These are phyloP conservation scores for Sebastolobus altivelis DNA, from an alignment of 2,797 vertebrate species.

Conservation along the genomic window DNA sequence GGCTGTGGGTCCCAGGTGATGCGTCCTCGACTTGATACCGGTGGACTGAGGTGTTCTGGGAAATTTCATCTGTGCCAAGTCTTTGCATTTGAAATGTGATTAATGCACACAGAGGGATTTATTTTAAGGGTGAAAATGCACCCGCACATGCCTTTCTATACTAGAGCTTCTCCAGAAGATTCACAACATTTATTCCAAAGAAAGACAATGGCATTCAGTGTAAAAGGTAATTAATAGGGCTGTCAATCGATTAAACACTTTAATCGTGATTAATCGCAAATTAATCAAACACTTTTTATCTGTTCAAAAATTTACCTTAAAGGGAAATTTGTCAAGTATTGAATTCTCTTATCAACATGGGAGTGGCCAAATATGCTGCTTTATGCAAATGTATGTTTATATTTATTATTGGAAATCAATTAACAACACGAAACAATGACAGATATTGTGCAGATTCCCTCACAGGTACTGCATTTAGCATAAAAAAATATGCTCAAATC, in stretches of 20 bases:
- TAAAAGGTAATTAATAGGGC: background rate
- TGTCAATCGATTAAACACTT: too few species aligned
- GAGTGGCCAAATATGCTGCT: rapidly evolving
- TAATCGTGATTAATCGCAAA: too few species aligned
- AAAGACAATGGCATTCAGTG: conserved; percentile 4
- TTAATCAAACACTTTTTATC: too few species aligned
- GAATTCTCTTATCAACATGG: too few species aligned
- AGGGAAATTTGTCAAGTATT: too few species aligned
- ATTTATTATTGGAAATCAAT: too few species aligned
- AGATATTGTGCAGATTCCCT: too few species aligned
- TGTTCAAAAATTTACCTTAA: too few species aligned
- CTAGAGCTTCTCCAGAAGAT: background rate
- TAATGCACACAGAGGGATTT: conserved; percentile 5
- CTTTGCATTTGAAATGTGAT: conserved; percentile 44
- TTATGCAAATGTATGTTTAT: too few species aligned
- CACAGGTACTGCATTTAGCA: too few species aligned
- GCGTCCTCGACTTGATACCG: conserved; percentile 34
- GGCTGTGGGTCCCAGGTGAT: conserved; percentile 69
- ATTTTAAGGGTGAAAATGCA: conserved; percentile 1
- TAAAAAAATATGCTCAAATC: too few species aligned
- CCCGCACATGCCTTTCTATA: conserved; percentile 2
- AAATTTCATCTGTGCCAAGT: conserved; percentile 31
- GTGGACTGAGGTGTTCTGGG: conserved; percentile 31
- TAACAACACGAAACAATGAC: too few species aligned
- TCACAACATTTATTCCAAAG: background rate